A percentile compares a stretch with the other conserved stretches of the same genome.
phyloP scores from a whole-genome alignment of 2,888 invertebrate genomes.

The Hyalella azteca region DNA sequence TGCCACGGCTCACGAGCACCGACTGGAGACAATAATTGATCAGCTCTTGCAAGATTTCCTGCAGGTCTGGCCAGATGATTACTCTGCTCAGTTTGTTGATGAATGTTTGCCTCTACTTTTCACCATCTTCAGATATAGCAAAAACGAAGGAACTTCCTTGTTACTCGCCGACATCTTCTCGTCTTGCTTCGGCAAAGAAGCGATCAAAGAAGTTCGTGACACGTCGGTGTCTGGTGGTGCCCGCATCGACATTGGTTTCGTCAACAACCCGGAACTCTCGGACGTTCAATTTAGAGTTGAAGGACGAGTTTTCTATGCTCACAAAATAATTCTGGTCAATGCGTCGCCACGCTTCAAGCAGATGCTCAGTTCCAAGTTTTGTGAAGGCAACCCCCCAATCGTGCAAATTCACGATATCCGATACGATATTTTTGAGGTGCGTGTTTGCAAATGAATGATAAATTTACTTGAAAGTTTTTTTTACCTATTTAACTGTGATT shows the following conservation, averaged over 20 bases:
- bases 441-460: too few relatives aligned
- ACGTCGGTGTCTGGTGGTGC: constrained; percentile 68
- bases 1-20: constrained; percentile 82
- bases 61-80: constrained; percentile 88
- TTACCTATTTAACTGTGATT: too few relatives aligned
- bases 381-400: constrained; percentile 78
- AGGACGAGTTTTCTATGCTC: constrained; percentile 88
- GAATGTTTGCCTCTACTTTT: constrained; percentile 88
- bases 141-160: constrained; percentile 88
- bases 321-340: constrained; percentile 90
- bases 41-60: constrained; percentile 87
- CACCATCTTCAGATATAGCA: constrained; percentile 87
- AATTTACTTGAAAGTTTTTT: too few relatives aligned
- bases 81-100: constrained; percentile 86
- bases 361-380: constrained; percentile 79
- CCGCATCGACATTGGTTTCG: constrained; percentile 88
- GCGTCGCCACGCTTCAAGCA: constrained; percentile 84
- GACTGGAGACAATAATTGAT: constrained; percentile 83
- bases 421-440: constrained; percentile 89
- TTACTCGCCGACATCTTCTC: constrained; percentile 87
- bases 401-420: constrained; percentile 91
- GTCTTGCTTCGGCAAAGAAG: constrained; percentile 86
- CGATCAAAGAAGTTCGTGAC: constrained; percentile 77
- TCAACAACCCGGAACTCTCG: constrained; percentile 90
- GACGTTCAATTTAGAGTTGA: constrained; percentile 92